Conservation (phyloP, 1,140 invertebrate species). For the Drosophila ironensis region DNA sequence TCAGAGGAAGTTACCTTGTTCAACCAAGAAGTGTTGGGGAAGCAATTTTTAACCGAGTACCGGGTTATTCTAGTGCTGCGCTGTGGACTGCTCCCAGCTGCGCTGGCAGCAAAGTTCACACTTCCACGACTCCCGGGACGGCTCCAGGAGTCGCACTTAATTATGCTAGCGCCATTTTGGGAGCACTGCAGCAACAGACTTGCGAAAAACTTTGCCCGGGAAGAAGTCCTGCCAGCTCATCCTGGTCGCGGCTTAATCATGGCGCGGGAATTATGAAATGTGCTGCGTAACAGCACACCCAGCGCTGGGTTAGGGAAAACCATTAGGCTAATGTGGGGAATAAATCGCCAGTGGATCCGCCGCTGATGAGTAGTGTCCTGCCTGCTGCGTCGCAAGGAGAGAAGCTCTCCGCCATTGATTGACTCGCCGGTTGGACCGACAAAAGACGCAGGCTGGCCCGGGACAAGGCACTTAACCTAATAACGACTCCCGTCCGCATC, state of each 20-base stretch:
- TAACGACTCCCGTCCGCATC: constrained; percentile 47
- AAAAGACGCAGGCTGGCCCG: constrained; percentile 6
- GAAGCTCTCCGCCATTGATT: background rate
- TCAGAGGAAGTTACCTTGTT: no score
- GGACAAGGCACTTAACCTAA: constrained; percentile 73
- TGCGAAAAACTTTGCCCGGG: constrained; percentile 30
- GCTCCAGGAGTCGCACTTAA: constrained; percentile 51
- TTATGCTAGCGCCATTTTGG: constrained; percentile 50
- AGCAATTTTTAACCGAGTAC: no score
- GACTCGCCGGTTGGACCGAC: background rate
- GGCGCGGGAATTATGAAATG: constrained; percentile 77
- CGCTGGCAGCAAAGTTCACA: constrained; percentile 48
- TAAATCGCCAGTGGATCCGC: background rate
- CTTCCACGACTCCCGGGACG: constrained; percentile 21
- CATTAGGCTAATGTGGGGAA: constrained; percentile 68
- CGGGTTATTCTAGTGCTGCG: no score
- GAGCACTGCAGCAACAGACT: constrained; percentile 28
- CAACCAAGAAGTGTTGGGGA: no score
- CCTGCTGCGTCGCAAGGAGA: background rate
- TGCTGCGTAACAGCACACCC: constrained; percentile 73
- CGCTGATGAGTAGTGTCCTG: constrained; percentile 3
- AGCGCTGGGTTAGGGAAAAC: constrained; percentile 38
- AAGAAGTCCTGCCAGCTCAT: constrained; percentile 20
- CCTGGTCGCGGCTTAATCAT: constrained; percentile 50
- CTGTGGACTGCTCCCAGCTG: constrained; percentile 35